Evolutionary conservation across 2,888 invertebrate species (phyloP).

Genomic region (Tridacna crocea): DNA sequence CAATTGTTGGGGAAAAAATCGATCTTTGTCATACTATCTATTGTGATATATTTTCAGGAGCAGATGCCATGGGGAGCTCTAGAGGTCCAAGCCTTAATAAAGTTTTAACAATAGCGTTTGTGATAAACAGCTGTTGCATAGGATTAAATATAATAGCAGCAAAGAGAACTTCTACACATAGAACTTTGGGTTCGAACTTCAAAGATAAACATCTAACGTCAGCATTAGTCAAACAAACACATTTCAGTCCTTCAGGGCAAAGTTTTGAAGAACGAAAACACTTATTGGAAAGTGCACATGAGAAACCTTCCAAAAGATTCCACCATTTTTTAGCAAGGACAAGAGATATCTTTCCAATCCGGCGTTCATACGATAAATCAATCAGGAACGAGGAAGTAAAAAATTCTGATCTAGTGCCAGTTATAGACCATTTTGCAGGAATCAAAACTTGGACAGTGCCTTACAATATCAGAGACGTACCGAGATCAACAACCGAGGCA

Average conservation of each 20-base stretch:
- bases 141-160: neutral
- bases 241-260: neutral
- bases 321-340: constrained; percentile 10
- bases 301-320: constrained; percentile 12
- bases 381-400: neutral
- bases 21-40: too few relatives aligned
- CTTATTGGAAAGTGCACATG: neutral
- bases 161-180: neutral
- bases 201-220: neutral
- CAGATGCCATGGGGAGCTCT: neutral
- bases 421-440: constrained; percentile 14
- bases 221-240: neutral
- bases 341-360: constrained; percentile 3
- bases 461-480: neutral
- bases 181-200: neutral
- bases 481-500: neutral
- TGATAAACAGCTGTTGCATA: neutral
- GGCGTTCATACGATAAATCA: neutral
- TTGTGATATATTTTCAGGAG: neutral
- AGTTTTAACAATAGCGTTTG: neutral
- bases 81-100: neutral
- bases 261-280: neutral
- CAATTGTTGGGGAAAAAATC: too few relatives aligned
- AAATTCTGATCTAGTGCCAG: constrained; percentile 2
- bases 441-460: constrained; percentile 15